Evolutionary conservation across 2,113 vertebrate genomes (phyloP).

Genomic region (Spilogale gracilis): DNA sequence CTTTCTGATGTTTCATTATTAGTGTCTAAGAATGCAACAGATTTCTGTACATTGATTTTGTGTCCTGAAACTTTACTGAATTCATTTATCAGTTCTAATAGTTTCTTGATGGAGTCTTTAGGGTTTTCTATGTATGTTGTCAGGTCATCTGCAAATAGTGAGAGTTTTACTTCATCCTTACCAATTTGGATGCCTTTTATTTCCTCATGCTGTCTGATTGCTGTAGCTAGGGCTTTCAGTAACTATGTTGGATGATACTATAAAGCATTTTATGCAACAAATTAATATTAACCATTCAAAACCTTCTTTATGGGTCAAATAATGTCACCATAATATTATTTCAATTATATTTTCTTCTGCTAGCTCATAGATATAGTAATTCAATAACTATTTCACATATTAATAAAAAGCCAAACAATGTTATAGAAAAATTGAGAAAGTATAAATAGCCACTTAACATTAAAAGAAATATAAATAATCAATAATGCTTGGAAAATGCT

Average conservation of each 20-base stretch:
- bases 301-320: neutral
- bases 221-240: neutral
- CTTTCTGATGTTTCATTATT: too few relatives aligned
- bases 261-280: neutral
- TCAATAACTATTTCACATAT: conserved; percentile 2
- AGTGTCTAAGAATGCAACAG: too few relatives aligned
- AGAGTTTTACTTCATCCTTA: neutral
- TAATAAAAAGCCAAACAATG: neutral
- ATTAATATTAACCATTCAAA: neutral
- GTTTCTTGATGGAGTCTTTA: neutral
- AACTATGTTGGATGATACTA: neutral
- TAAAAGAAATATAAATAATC: neutral
- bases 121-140: neutral
- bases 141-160: neutral
- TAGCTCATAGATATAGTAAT: neutral
- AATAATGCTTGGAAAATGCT: neutral
- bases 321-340: neutral
- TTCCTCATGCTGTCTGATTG: neutral
- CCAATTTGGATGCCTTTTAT: neutral
- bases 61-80: neutral
- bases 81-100: neutral
- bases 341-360: neutral
- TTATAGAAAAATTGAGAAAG: neutral
- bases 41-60: neutral
- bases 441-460: neutral